Evolutionary conservation across 2,797 vertebrate genomes (phyloP), one percentile per base, ranked within the genome.

Genomic region (Bradypus variegatus): DNA sequence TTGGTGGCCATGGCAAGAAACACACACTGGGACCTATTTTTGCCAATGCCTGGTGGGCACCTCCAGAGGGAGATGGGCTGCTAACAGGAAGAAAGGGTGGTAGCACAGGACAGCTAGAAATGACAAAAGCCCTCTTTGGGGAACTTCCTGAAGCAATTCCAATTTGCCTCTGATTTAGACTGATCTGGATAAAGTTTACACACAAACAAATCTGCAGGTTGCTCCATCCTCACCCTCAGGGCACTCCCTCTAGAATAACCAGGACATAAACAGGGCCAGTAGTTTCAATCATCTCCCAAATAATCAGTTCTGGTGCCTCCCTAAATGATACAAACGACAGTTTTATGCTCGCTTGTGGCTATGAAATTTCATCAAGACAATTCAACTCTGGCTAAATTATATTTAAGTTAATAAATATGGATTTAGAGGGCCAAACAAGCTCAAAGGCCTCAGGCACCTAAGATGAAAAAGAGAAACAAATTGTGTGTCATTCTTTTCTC

Each of bases 361-460:
- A 65, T 41, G 72, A 90, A 94, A 79, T 90, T 50, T 88, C 82
- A 69, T 2, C 0, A 18, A 92, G 89, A 86, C 16, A 82, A 77
- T 58, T 82, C 50, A 45, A 23, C 79, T 77, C 38, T 55, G 72
- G 70, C 29, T 86, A 79, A 89, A 91, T 91, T 86, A 85, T 80
- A 78, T 70, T 86, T 78, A 90, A 69, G 45, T 73, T 80, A 93
- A 86, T 92, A 93, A 90, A 93, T 23, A 55, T 18, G 45, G 69
- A 80, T 92, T 92, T 83, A 69, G 41, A 92, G 38, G 23, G 14
- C 55, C 38, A 87, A 50, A 78, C n/a, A 77, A 85, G 29, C 64
- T 72, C 67, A 58, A 36, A 84, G 67, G 4, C 67, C n/a, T 83
- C 1, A 0, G 69, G 50, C 25, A 88, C 14, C 79, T 60, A 31